phyloP scores from a whole-genome alignment of 2,888 invertebrate genomes.

The Megamerina dolium region DNA sequence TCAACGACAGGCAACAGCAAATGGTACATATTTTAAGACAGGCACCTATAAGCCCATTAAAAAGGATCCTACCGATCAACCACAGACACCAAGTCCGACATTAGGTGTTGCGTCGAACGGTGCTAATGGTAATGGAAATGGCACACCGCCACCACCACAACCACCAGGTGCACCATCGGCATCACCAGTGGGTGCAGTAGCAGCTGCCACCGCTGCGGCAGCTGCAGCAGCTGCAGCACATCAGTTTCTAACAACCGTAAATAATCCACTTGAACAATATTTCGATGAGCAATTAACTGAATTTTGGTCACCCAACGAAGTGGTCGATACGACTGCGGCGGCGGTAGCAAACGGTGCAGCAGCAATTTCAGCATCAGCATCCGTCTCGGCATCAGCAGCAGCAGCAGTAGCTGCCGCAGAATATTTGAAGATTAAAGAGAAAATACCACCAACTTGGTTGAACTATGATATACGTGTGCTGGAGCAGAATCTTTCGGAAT shows the following conservation, averaged over 20 bases:
- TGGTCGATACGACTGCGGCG: conserved; percentile 2
- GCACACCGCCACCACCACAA: not conserved
- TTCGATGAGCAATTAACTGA: conserved; percentile 21
- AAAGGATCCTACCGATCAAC: conserved; percentile 25
- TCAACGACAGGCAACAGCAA: conserved; percentile 37
- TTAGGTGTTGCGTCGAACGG: no score
- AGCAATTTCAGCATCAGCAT: no score
- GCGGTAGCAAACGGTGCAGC: conserved; percentile 5
- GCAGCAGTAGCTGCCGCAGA: conserved; percentile 13
- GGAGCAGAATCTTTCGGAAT: conserved; percentile 29
- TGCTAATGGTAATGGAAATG: no score
- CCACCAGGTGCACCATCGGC: no score
- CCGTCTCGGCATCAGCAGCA: no score
- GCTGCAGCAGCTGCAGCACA: conserved; percentile 3
- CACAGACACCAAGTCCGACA: no score
- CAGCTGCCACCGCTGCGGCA: not conserved
- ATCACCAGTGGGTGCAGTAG: not conserved
- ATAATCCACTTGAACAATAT: conserved; percentile 18
- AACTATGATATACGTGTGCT: conserved; percentile 31
- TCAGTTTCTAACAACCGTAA: conserved; percentile 7
- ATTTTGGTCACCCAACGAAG: conserved; percentile 18
- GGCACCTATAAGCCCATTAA: conserved; percentile 46
- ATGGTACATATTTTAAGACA: conserved; percentile 46
- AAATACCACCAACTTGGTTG: conserved; percentile 21
- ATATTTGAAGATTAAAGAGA: conserved; percentile 23